Base-by-base conservation (phyloP, 1,140 invertebrate species). In the Andrena cerasifolii region DNA sequence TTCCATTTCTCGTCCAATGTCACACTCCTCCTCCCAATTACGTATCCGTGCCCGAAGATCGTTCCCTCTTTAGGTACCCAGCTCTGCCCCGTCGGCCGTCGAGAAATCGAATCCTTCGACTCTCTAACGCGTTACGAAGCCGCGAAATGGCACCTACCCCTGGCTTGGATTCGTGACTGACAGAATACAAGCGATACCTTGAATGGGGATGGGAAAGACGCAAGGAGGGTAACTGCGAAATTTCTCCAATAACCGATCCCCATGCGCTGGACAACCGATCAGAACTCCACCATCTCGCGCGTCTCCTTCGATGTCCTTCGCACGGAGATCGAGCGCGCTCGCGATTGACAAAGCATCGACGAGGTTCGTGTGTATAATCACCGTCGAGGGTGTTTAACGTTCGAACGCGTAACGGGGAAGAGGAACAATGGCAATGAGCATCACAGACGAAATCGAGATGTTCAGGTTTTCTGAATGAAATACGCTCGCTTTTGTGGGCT, bases 41-140 rank as follows among this genome's bases (percentile, higher is more conserved):
- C 59, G 59, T 58, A 56, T 78, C 68, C 76, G 75, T 58, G 61
- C 66, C 75, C 53, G 67, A 71, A 54, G 75, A 70, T 70, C 75
- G 45, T 78, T 79, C 62, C 58, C 80, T 83, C 82, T 79, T 82
- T 43, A 53, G 31, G 49, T 28, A 74, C 47, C 40, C 14, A 59
- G 31, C 51, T 24, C 53, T 61, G 56, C 26, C 47, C 65, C 36
- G 40, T 12, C 53, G 1, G 2, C 33, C 14, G 0, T 10, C 33
- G 26, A 53, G 74, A 61, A 75, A 47, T 75, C 66, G 74, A 77
- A 78, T 40, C 28, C 16, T 49, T 67, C 56, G 33, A 63, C 28
- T 14, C n/a, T 24, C 12, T 10, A 5, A 36, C 14, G 21, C 54
- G 28, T 65, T 56, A 43, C 58, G 56, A 63, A 75, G 47, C 59